Conservation (phyloP, 2,113 vertebrate species). For the Osmerus mordax region DNA sequence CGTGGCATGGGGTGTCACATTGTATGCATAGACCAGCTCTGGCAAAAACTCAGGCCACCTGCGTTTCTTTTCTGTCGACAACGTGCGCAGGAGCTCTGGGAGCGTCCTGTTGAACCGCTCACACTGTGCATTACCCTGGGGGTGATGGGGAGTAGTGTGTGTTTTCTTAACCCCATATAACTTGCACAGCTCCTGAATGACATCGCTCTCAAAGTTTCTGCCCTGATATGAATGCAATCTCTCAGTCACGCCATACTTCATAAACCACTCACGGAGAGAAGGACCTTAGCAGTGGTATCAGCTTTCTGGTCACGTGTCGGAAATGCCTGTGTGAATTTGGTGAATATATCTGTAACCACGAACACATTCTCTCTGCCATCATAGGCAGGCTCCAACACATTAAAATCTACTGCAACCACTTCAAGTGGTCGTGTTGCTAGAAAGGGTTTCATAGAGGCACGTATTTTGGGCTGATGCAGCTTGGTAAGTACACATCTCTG, state of each 20-base stretch:
- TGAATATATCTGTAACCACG: slow-evolving; percentile 17
- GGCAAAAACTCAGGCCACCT: background rate
- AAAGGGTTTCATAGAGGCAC: background rate
- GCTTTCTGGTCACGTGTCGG: slow-evolving; percentile 13
- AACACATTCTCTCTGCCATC: slow-evolving; percentile 7
- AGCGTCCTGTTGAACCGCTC: no score
- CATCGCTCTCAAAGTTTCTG: background rate
- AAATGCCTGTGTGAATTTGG: slow-evolving; percentile 14
- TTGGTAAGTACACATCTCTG: background rate
- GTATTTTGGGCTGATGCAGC: background rate
- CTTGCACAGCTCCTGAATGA: no score
- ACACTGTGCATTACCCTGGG: no score
- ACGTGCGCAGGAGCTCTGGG: background rate
- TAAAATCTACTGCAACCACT: background rate
- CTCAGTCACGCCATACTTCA: no score
- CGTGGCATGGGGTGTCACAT: background rate
- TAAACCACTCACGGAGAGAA: no score
- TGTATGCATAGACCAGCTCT: slow-evolving; percentile 2
- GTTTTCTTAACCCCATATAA: no score
- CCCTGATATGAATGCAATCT: no score
- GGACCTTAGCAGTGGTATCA: background rate
- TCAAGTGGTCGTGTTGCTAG: background rate
- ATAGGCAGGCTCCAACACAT: no score
- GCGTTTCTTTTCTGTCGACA: background rate
- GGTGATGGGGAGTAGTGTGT: no score